These are phyloP conservation scores for Falco columbarius DNA, from an alignment of 2,797 vertebrate species.

Conservation along the genomic window DNA sequence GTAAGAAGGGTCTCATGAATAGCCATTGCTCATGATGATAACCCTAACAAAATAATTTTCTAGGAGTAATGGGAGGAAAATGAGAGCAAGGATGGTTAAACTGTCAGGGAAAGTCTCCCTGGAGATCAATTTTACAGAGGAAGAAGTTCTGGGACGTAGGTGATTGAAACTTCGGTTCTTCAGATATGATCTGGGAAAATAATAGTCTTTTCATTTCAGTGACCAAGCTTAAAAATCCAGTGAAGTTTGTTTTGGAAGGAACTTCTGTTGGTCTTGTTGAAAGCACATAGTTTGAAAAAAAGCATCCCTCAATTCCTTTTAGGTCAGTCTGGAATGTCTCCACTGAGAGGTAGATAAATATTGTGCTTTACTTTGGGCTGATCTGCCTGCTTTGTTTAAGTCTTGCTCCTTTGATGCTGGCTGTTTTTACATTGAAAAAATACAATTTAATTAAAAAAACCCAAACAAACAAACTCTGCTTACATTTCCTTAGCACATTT, in stretches of 20 bases:
- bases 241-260: background rate
- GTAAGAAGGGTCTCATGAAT: background rate
- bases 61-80: constrained; percentile 13
- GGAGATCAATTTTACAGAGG: background rate
- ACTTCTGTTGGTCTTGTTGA: background rate
- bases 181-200: background rate
- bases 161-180: background rate
- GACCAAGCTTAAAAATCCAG: background rate
- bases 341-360: background rate
- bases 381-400: background rate
- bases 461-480: background rate
- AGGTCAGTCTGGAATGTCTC: background rate
- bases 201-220: background rate
- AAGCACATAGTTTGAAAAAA: background rate
- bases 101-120: background rate
- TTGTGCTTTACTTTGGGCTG: background rate
- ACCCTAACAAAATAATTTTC: constrained; percentile 13
- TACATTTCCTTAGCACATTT: background rate
- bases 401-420: background rate
- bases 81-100: background rate
- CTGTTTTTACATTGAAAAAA: background rate
- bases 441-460: background rate
- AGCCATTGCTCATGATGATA: background rate
- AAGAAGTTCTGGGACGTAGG: background rate
- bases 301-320: background rate